Conservation (phyloP, 2,797 vertebrate genomes). For the Neomorphus geoffroyi region DNA sequence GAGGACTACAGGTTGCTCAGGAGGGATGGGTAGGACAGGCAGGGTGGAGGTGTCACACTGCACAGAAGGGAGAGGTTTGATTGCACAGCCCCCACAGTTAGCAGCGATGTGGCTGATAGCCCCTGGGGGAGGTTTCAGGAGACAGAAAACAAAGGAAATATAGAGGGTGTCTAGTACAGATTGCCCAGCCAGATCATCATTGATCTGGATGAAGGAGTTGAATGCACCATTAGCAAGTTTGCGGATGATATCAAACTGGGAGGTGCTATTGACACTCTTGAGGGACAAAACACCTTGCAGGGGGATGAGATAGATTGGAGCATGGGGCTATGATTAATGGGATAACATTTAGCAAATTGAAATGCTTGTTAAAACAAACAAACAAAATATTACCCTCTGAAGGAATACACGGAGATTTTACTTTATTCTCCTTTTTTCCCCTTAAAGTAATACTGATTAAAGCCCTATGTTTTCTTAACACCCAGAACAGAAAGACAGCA, state of each 20-base stretch:
- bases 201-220: not conserved
- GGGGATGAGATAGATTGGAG: not conserved
- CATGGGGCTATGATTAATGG: not conserved
- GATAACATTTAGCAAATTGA: not conserved
- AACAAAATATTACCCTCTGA: not conserved
- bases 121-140: not conserved
- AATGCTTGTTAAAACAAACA: not conserved
- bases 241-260: not conserved
- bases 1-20: not conserved
- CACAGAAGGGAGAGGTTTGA: not conserved
- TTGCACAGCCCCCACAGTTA: not conserved
- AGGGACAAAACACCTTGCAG: not conserved
- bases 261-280: not conserved
- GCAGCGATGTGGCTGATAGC: not conserved
- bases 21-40: not conserved
- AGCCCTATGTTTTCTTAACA: not conserved
- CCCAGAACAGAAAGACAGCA: not conserved
- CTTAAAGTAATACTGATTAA: not conserved
- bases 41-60: not conserved
- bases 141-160: not conserved
- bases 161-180: not conserved
- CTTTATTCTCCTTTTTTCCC: not conserved
- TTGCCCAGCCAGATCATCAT: not conserved
- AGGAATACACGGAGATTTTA: not conserved
- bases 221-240: not conserved